A percentile compares a stretch with the other conserved stretches of the same genome.
Conservation (phyloP, 2,113 vertebrate species). For the Jaculus jaculus region DNA sequence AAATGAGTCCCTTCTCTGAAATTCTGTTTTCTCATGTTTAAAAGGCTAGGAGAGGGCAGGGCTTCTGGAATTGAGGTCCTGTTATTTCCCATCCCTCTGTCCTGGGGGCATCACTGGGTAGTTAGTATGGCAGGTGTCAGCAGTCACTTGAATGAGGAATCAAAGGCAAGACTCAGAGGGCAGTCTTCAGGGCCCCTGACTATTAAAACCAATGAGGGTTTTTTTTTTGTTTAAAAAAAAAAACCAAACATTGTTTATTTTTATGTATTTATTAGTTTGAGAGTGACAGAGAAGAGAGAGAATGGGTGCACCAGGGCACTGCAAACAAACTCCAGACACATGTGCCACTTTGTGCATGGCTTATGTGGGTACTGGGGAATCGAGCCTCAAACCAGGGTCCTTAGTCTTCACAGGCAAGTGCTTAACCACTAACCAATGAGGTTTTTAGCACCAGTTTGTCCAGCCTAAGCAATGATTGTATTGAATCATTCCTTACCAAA, state of each 20-base stretch:
- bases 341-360: too few species aligned
- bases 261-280: too few species aligned
- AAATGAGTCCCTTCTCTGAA: background rate
- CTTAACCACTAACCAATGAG: too few species aligned
- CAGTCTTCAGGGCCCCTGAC: slow-evolving; percentile 1
- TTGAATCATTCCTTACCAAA: slow-evolving; percentile 79
- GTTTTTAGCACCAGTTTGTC: slow-evolving; percentile 64
- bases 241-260: too few species aligned
- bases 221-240: too few species aligned
- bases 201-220: slow-evolving; percentile 65
- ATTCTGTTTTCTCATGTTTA: background rate
- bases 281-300: too few species aligned
- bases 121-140: background rate
- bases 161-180: background rate
- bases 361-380: too few species aligned
- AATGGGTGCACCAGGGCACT: too few species aligned
- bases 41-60: background rate
- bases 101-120: background rate
- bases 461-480: slow-evolving; percentile 14
- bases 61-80: background rate
- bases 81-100: background rate
- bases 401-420: too few species aligned
- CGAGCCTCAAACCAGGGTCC: too few species aligned
- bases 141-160: slow-evolving; percentile 56
- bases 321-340: too few species aligned